These are phyloP conservation scores for Alosa alosa DNA, from an alignment of 2,113 vertebrate genomes.

Conservation along the genomic window DNA sequence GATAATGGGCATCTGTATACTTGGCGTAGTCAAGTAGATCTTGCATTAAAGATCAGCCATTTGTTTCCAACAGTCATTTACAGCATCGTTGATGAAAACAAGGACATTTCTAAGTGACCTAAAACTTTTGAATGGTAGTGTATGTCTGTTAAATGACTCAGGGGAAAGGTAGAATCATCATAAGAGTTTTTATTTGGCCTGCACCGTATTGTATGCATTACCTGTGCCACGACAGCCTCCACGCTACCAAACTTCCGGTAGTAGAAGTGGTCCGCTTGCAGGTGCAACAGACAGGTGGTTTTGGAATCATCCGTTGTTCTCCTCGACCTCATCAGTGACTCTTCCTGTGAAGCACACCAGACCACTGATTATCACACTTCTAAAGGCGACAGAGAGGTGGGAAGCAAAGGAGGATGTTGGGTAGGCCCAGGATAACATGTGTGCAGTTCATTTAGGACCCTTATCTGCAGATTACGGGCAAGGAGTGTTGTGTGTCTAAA, in stretches of 20 bases:
- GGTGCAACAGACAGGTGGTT: constrained; percentile 74
- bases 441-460: constrained; percentile 36
- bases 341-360: constrained; percentile 57
- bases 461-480: background rate
- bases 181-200: background rate
- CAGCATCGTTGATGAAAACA: too few species aligned
- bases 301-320: constrained; percentile 69
- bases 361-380: background rate
- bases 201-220: constrained; percentile 39
- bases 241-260: constrained; percentile 71
- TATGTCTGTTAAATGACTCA: too few species aligned
- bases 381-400: background rate
- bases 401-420: constrained; percentile 4
- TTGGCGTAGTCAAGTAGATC: too few species aligned
- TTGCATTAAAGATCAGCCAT: too few species aligned
- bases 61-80: too few species aligned
- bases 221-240: constrained; percentile 77
- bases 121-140: too few species aligned
- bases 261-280: constrained; percentile 73
- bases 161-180: too few species aligned
- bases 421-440: constrained; percentile 51
- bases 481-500: background rate
- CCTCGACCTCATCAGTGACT: constrained; percentile 50
- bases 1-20: too few species aligned
- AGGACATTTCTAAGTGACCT: too few species aligned